These are phyloP conservation scores for Dryocosmus kuriphilus DNA, from an alignment of 2,888 invertebrate genomes.

Conservation along the genomic window DNA sequence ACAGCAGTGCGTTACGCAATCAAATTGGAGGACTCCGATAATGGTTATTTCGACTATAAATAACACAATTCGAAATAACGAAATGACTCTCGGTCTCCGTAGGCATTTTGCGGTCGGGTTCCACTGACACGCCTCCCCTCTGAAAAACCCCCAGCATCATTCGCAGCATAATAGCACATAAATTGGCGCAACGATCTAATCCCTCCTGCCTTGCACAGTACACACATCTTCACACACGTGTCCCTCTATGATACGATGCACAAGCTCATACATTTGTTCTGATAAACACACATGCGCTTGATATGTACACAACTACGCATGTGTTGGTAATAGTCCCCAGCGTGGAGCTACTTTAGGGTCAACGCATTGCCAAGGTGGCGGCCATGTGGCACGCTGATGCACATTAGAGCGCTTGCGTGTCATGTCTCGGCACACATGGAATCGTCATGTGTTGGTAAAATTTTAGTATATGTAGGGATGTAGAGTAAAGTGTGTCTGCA, in stretches of 20 bases:
- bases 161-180: conserved; percentile 36
- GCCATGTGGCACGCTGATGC: conserved; percentile 72
- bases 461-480: conserved; percentile 8
- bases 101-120: conserved; percentile 16
- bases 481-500: conserved; percentile 50
- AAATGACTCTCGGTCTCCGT: conserved; percentile 21
- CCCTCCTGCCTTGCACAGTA: conserved; percentile 21
- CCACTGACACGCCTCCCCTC: conserved; percentile 20
- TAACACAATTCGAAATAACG: conserved; percentile 17
- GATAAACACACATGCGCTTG: too few relatives aligned
- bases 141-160: conserved; percentile 14
- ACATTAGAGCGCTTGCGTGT: conserved; percentile 66
- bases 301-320: neutral
- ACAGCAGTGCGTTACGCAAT: too few relatives aligned
- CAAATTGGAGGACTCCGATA: neutral
- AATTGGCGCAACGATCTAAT: conserved; percentile 37
- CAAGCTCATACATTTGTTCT: neutral
- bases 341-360: conserved; percentile 70
- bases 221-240: conserved; percentile 8
- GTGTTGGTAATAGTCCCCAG: conserved; percentile 6
- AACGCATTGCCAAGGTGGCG: conserved; percentile 76
- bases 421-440: conserved; percentile 42
- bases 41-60: neutral
- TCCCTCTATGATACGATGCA: neutral
- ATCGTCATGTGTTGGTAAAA: neutral